Base-by-base conservation (phyloP, 2,797 vertebrate species). In the Chiloscyllium punctatum region DNA sequence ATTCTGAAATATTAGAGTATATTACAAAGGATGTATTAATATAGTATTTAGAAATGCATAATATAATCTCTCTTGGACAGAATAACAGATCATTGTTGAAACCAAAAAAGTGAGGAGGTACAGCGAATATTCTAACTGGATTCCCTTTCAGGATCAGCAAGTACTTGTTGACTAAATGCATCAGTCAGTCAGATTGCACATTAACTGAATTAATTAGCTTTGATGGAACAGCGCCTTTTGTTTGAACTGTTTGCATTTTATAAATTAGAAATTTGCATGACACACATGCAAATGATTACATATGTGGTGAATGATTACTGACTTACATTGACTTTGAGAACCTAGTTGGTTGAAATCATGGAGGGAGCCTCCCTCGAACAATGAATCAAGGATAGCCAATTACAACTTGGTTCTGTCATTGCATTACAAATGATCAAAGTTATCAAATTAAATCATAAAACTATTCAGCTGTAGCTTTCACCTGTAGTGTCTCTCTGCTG, bases 401-500 rank as follows among this genome's bases (percentile, higher is more conserved):
- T 15, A 18, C 11, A 79, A 2, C 15, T 16, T 4, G n/a, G 33
- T 79, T n/a, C 11, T 15, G 15, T 79, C 9, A n/a, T n/a, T 18
- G 77, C 77, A 18, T 79, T 48, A 48, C 42, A 48, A 48, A n/a
- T n/a, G n/a, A n/a, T n/a, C n/a, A n/a, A n/a, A 48, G 42, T 15
- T 37, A 13, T 15, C 77, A 37, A 33, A 79, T 15, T 79, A 37
- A 37, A 18, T 79, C n/a, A n/a, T 37, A 33, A 79, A 79, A 37
- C 77, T 37, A 18, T 79, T 37, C 77, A 37, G 11, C 48, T 30
- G 3, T 11, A 23, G 18, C 30, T 88, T 96, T 97, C 96, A 99
- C 99, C 98, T 98, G 98, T 0, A 99, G 97, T 96, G 98, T 98
- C 97, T 99, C 98, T 90, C 98, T 98, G 97, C 98, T 98, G 95